Conservation (phyloP, 2,797 vertebrate genomes). For the Otolemur crassicaudatus region DNA sequence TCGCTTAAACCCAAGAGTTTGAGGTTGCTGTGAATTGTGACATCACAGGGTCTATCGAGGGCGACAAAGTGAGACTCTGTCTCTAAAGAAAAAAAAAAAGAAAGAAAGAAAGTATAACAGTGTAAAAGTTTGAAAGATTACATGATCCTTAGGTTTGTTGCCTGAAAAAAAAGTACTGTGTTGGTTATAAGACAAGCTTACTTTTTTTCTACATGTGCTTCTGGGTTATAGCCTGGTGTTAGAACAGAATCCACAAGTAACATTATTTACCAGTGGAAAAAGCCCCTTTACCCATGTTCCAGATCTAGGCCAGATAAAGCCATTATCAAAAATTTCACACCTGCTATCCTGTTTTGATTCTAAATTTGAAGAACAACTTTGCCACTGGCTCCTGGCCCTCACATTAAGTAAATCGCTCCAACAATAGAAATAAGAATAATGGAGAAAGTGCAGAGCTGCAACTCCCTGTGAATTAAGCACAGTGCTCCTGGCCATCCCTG, state of each 20-base stretch:
- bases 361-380: slow-evolving; percentile 21
- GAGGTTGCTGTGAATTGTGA: too few species aligned
- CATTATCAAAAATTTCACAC: slow-evolving; percentile 49
- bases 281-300: background rate
- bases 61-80: too few species aligned
- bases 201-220: background rate
- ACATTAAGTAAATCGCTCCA: slow-evolving; percentile 52
- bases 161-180: background rate
- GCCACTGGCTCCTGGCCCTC: slow-evolving; percentile 31
- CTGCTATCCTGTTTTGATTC: slow-evolving; percentile 58
- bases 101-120: background rate
- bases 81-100: too few species aligned
- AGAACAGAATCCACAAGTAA: background rate
- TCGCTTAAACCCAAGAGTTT: too few species aligned
- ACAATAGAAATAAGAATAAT: slow-evolving; percentile 11
- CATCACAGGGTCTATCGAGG: too few species aligned
- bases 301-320: slow-evolving; percentile 16
- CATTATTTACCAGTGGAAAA: background rate
- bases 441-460: slow-evolving; percentile 5
- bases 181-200: background rate
- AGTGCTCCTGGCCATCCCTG: background rate
- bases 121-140: background rate
- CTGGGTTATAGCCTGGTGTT: background rate
- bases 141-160: background rate
- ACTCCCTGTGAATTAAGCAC: background rate